These are phyloP conservation scores for Netelia fuscicornis DNA, from an alignment of 2,888 invertebrate species.

Conservation along the genomic window DNA sequence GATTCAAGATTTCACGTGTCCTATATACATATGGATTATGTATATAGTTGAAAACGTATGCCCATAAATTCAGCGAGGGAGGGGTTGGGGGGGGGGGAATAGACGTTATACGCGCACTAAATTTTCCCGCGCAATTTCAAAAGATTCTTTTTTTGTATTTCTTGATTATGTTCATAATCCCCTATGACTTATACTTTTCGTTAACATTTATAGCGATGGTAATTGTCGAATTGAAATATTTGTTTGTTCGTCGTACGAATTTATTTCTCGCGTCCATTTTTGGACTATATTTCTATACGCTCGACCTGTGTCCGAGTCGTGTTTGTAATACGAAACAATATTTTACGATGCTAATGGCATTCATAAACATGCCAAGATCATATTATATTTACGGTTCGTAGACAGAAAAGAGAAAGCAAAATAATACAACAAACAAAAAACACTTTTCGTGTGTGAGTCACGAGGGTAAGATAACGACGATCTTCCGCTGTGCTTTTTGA, in stretches of 20 bases:
- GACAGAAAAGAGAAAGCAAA: not conserved
- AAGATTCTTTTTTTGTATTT: not conserved
- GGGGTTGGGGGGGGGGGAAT: not conserved
- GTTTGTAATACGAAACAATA: too few relatives aligned
- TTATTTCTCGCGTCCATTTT: too few relatives aligned
- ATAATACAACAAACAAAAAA: not conserved
- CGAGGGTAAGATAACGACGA: not conserved
- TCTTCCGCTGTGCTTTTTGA: not conserved
- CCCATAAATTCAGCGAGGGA: slow-evolving; percentile 22
- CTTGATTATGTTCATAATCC: too few relatives aligned
- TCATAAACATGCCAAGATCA: too few relatives aligned
- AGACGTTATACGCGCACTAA: not conserved
- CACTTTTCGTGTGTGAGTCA: slow-evolving; percentile 6
- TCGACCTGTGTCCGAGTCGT: too few relatives aligned
- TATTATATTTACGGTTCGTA: too few relatives aligned
- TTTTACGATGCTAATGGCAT: too few relatives aligned
- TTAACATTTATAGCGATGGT: too few relatives aligned
- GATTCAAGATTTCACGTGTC: slow-evolving; percentile 59
- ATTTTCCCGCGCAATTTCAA: not conserved
- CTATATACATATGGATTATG: slow-evolving; percentile 20
- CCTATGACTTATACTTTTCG: too few relatives aligned
- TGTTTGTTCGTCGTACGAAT: too few relatives aligned
- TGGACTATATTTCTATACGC: too few relatives aligned
- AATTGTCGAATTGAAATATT: too few relatives aligned
- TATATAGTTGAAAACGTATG: not conserved